phyloP scores from a whole-genome alignment of 92 coral and sea anemone genomes.

The Paramuricea clavata region DNA sequence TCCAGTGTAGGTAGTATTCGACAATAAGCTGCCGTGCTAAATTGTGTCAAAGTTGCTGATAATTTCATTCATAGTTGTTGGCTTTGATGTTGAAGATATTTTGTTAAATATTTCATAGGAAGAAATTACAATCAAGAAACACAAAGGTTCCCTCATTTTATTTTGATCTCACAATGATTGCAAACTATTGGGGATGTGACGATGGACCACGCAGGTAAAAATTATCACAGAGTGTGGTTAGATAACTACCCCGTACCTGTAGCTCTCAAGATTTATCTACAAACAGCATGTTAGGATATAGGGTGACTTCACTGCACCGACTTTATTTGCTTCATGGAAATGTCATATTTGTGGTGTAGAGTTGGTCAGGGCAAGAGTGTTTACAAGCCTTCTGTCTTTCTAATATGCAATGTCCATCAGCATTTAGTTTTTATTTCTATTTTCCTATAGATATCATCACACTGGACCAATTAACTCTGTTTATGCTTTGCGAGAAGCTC shows the following conservation, averaged over 20 bases:
- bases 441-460: conserved; percentile 82
- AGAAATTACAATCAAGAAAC: conserved; percentile 79
- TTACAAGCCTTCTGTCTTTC: too few relatives aligned
- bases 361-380: too few relatives aligned
- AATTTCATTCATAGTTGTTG: too few relatives aligned
- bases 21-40: not conserved
- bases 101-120: conserved; percentile 47
- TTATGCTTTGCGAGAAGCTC: conserved; percentile 90
- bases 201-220: conserved; percentile 82
- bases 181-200: conserved; percentile 99
- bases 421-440: not conserved
- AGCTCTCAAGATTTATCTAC: not conserved
- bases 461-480: conserved; percentile 85
- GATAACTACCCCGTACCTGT: too few relatives aligned
- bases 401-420: too few relatives aligned
- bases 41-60: not conserved
- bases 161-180: conserved; percentile 84
- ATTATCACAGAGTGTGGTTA: not conserved
- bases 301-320: not conserved
- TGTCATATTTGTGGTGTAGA: too few relatives aligned
- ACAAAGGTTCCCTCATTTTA: conserved; percentile 90
- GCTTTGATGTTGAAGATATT: not conserved
- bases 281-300: not conserved
- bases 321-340: not conserved
- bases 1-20: not conserved